These are phyloP conservation scores for Drosophila bocqueti DNA, from an alignment of 1,140 invertebrate genomes.

Conservation along the genomic window DNA sequence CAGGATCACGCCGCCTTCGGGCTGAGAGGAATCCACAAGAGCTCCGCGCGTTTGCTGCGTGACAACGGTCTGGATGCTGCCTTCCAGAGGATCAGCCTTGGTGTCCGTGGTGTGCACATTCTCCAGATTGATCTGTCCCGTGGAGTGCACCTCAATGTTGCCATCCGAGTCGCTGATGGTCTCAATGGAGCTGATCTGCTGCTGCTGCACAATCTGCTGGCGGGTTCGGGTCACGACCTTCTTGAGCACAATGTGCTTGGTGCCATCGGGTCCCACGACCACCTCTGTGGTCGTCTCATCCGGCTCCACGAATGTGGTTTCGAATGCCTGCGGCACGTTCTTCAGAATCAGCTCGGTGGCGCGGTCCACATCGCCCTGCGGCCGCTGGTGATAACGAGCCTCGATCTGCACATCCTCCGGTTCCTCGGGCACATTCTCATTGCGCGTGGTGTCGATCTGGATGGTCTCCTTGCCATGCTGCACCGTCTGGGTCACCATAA, in stretches of 20 bases:
- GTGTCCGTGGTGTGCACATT: slow-evolving; percentile 70
- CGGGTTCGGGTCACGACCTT: slow-evolving; percentile 87
- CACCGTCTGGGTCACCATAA: slow-evolving; percentile 89
- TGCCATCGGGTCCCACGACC: slow-evolving; percentile 92
- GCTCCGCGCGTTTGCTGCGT: slow-evolving; percentile 71
- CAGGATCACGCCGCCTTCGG: slow-evolving; percentile 86
- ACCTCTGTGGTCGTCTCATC: slow-evolving; percentile 91
- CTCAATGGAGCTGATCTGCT: slow-evolving; percentile 86
- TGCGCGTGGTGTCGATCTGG: slow-evolving; percentile 90
- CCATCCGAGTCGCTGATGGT: slow-evolving; percentile 88
- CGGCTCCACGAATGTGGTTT: slow-evolving; percentile 91
- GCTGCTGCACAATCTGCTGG: slow-evolving; percentile 85
- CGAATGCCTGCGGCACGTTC: slow-evolving; percentile 90
- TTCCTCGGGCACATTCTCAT: slow-evolving; percentile 85
- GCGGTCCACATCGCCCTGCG: slow-evolving; percentile 71
- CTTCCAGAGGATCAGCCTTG: slow-evolving; percentile 56
- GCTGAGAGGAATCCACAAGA: slow-evolving; percentile 85
- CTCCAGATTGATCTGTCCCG: slow-evolving; percentile 76
- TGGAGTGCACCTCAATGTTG: slow-evolving; percentile 82
- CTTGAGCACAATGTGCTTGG: slow-evolving; percentile 91
- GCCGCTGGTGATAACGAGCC: slow-evolving; percentile 88
- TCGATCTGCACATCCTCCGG: slow-evolving; percentile 89
- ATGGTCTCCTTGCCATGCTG: slow-evolving; percentile 91
- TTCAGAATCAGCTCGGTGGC: slow-evolving; percentile 83
- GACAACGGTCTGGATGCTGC: slow-evolving; percentile 62